Base-by-base conservation (phyloP, 2,113 vertebrate species). In the Apteryx owenii region DNA sequence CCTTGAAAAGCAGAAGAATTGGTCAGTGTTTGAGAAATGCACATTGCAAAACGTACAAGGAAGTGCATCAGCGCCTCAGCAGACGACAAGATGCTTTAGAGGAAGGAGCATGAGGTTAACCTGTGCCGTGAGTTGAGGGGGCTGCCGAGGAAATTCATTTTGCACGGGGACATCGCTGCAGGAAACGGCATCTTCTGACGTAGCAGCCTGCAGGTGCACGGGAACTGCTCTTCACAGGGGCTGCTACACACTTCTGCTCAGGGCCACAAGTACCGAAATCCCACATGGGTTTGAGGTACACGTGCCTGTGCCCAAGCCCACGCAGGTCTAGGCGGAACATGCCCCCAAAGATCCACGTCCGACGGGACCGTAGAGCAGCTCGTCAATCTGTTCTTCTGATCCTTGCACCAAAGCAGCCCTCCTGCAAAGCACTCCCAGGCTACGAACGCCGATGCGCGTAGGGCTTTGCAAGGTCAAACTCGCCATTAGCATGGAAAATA, bases 401-500 rank as follows among this genome's bases (percentile, higher is more conserved):
- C 33, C 40, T 17, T 17, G 2, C 7, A 1, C 33, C 22, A 10
- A 25, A 38, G 25, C 6, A 20, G 5, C 1, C 1, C 56, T 48
- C 9, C 36, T 38, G 36, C 7, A 2, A 19, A 33, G 33, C 48
- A 42, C 33, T 12, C 66, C 29, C 5, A 0, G 40, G 16, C 38
- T 65, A 48, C 50, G 36, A 64, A 29, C 1, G 22, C 12, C 25
- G 54, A 56, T 7, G 12, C 23, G 54, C 28, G 54, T 28, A 56
- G 14, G 54, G 54, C 28, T 42, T n/a, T 38, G 36, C 26, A 12
- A 3, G 56, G 38, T 7, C 26, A 81, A 0, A 0, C 38, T 38
- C 21, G 6, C n/a, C 42, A 26, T 19, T 31, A 11, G 33, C 0
- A 0, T 6, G 46, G 51, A 54, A 40, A 83, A 12, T 4, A 19